A percentile compares a stretch with the other conserved stretches of the same genome.
Evolutionary conservation across 2,888 invertebrate species (phyloP).

Genomic region (Mythimna impura): DNA sequence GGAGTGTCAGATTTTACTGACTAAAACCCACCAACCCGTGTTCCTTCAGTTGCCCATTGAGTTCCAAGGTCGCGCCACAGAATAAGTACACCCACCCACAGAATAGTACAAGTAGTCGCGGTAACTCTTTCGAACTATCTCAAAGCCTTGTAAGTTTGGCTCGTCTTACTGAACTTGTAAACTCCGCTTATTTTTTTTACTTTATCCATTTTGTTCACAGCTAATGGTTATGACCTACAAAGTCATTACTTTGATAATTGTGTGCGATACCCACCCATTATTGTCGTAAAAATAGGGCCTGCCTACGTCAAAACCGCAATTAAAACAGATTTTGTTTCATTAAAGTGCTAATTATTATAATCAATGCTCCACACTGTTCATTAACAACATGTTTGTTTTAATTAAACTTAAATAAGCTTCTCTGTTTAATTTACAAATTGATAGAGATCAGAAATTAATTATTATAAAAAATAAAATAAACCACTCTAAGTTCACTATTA

Average conservation of each 20-base stretch:
- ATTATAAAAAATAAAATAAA: not conserved
- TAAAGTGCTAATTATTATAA: conserved; percentile 31
- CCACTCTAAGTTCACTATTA: not conserved
- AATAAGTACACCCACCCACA: too few relatives aligned
- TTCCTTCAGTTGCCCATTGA: too few relatives aligned
- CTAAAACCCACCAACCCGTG: not conserved
- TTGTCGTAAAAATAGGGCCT: not conserved
- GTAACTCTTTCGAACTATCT: too few relatives aligned
- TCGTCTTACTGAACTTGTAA: too few relatives aligned
- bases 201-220: not conserved
- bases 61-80: too few relatives aligned
- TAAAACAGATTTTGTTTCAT: conserved; percentile 24
- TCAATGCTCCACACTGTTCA: not conserved
- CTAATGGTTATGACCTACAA: not conserved
- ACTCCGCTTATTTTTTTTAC: too few relatives aligned
- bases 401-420: conserved; percentile 12
- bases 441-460: conserved; percentile 3
- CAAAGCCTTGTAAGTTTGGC: too few relatives aligned
- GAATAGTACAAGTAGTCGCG: too few relatives aligned
- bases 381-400: conserved; percentile 19
- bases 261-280: not conserved
- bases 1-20: not conserved
- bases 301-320: conserved; percentile 15
- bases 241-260: not conserved
- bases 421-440: not conserved